Evolutionary conservation across 2,888 invertebrate genomes (phyloP), one percentile per base, ranked within the genome.

Genomic region (Furcula furcula): DNA sequence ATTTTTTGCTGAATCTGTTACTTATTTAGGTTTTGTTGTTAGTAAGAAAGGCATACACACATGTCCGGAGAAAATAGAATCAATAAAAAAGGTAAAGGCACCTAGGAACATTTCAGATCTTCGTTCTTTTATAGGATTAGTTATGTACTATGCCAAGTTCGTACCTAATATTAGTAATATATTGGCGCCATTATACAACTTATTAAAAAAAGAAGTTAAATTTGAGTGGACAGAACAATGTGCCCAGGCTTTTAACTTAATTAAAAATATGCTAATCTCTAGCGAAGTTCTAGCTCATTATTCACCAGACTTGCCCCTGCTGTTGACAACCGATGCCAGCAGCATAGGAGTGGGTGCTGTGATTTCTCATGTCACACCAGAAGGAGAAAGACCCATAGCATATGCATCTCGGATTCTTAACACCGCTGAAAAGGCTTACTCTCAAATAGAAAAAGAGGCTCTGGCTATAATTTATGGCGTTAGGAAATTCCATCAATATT

Each of bases 121-220:
- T 5, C 25, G 27, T 14, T 35, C 46, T 1, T 34, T 34, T n/a
- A 15, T 50, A 9, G 44, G 49, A 1, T 43, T 43, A 34, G 28
- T 42, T 1, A 46, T 40, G 29, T 46, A 40, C 21, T 50, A 42
- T 27, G 39, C 29, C 0, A 46, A 40, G 13, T 50, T 46, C 29
- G 29, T 50, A 5, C 38, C 22, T 19, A 46, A 45, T 10, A 7
- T 44, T 1, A 40, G 41, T 23, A 7, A 11, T 0, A 11, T 36
- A 14, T 28, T 45, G 9, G 14, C 35, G 0, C 41, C 46, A 1
- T 15, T 50, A 2, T 37, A 43, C 33, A 6, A 10, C 1, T 30
- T 43, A 5, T 20, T 49, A 14, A 33, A 28, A 15, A 37, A 39
- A 31, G 28, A 29, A 2, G 25, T 1, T 3, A 13, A 30, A 1